These are phyloP conservation scores for Carassius carassius DNA, from an alignment of 2,113 vertebrate genomes.

Conservation along the genomic window DNA sequence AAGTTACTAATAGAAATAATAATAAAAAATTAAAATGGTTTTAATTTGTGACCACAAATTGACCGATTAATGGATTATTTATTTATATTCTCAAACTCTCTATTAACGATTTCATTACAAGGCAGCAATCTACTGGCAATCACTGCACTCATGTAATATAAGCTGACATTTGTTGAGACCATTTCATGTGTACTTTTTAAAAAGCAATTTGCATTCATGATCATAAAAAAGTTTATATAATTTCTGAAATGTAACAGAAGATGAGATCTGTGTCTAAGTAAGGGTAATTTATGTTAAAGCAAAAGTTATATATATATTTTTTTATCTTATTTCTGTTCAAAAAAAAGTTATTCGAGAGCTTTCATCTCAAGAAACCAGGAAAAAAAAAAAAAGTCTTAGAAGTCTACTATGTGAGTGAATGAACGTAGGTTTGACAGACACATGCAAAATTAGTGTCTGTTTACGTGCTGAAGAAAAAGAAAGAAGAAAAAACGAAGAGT, in stretches of 20 bases:
- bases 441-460: conserved; percentile 29
- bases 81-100: not conserved
- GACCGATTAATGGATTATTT: too few species aligned
- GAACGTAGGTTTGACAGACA: conserved; percentile 8
- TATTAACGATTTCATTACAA: not conserved
- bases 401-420: not conserved
- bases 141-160: too few species aligned
- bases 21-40: too few species aligned
- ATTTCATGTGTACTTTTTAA: not conserved
- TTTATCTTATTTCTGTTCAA: not conserved
- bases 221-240: too few species aligned
- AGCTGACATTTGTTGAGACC: not conserved
- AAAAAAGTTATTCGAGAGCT: not conserved
- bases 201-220: too few species aligned
- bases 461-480: conserved; percentile 35
- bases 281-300: conserved; percentile 16
- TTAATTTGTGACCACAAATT: too few species aligned
- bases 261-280: not conserved
- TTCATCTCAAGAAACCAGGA: not conserved
- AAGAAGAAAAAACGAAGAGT: not conserved
- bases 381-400: not conserved
- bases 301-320: not conserved
- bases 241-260: not conserved
- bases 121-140: not conserved
- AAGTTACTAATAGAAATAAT: too few species aligned